These are phyloP conservation scores for Enteromius anoplus DNA, from an alignment of 2,797 vertebrate species.

Conservation along the genomic window DNA sequence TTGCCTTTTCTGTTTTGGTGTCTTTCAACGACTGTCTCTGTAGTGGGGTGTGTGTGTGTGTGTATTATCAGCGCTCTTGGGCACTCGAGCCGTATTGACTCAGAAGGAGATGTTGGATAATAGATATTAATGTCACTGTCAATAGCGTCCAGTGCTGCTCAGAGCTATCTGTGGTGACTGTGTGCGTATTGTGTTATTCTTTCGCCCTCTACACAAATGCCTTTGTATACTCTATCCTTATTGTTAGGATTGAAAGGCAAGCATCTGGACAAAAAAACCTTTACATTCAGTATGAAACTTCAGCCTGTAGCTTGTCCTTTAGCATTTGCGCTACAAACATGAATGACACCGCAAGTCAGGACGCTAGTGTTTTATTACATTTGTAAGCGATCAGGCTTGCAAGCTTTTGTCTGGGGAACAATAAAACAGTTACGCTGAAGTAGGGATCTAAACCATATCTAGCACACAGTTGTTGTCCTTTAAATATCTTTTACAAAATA, in stretches of 20 bases:
- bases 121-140: slow-evolving; percentile 66
- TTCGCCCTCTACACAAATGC: background rate
- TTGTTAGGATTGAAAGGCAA: slow-evolving; percentile 13
- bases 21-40: slow-evolving; percentile 5
- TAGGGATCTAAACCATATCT: background rate
- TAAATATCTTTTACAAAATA: background rate
- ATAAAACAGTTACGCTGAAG: background rate
- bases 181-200: slow-evolving; percentile 46
- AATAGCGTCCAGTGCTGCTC: slow-evolving; percentile 51
- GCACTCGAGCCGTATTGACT: slow-evolving; percentile 54
- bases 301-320: slow-evolving; percentile 12
- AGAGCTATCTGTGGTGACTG: slow-evolving; percentile 40
- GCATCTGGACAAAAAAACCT: background rate
- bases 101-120: slow-evolving; percentile 54
- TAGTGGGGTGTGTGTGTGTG: slow-evolving; percentile 43
- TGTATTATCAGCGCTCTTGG: slow-evolving; percentile 44
- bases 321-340: background rate
- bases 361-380: background rate
- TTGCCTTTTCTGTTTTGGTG: background rate
- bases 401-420: background rate
- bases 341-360: slow-evolving; percentile 3
- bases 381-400: background rate
- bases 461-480: background rate
- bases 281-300: slow-evolving; percentile 10
- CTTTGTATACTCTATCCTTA: slow-evolving; percentile 8